Conservation (phyloP, 2,797 vertebrate species). For the Phoeniculus purpureus region DNA sequence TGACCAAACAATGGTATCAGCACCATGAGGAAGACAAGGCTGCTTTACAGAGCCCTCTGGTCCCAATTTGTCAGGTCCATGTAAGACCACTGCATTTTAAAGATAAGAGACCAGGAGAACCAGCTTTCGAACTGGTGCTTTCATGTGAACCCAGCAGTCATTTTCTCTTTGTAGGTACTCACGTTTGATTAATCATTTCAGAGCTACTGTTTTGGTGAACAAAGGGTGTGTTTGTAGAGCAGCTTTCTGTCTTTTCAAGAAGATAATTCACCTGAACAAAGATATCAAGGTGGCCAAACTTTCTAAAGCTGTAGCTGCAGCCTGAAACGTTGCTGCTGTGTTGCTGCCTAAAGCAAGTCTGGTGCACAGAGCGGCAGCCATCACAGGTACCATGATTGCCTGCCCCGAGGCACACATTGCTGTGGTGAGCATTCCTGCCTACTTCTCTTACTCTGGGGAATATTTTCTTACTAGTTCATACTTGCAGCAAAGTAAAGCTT, state of each 20-base stretch:
- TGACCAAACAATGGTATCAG: constrained; percentile 4
- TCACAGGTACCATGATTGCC: background rate
- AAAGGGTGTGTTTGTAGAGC: background rate
- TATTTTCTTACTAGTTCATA: constrained; percentile 40
- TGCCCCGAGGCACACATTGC: background rate
- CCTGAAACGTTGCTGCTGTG: background rate
- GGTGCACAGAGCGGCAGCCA: background rate
- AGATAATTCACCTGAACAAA: background rate
- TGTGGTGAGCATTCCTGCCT: background rate
- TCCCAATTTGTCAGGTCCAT: background rate
- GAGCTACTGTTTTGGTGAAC: background rate
- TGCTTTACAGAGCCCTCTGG: background rate
- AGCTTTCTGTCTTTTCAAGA: background rate
- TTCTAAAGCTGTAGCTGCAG: background rate
- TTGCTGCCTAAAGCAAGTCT: background rate
- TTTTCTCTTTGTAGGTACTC: constrained; percentile 23
- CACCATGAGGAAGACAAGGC: background rate
- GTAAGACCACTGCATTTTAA: constrained; percentile 19
- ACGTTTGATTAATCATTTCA: background rate
- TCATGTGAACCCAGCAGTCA: constrained; percentile 20
- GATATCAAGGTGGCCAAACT: background rate
- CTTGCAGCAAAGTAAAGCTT: constrained; percentile 29
- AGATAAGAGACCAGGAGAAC: constrained; percentile 49
- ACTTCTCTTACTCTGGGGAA: background rate
- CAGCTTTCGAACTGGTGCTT: constrained; percentile 7